Evolutionary conservation across 1,140 invertebrate genomes (phyloP).

Genomic region (Pygmarrhopalites habei): DNA sequence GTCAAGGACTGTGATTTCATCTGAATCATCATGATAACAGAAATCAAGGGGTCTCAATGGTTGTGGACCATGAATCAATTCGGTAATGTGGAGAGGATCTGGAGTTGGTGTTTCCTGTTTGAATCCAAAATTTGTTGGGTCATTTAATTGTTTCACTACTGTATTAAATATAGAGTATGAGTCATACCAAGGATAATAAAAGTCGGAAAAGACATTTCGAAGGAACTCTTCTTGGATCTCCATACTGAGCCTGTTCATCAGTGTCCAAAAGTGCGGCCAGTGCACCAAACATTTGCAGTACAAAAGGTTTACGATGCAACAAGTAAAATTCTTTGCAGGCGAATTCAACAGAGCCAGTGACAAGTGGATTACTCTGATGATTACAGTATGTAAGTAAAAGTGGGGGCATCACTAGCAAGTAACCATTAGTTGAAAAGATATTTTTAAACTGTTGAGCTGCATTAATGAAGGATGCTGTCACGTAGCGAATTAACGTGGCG

Average conservation of each 20-base stretch:
- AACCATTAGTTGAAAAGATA: constrained; percentile 97
- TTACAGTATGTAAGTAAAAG: constrained; percentile 93
- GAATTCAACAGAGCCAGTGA: constrained; percentile 93
- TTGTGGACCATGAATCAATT: constrained; percentile 91
- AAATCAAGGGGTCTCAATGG: constrained; percentile 94
- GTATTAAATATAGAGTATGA: no score
- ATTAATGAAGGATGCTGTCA: constrained; percentile 90
- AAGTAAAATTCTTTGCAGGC: constrained; percentile 97
- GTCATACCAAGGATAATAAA: constrained; percentile 56
- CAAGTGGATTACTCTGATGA: constrained; percentile 81
- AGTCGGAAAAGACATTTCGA: constrained; percentile 83
- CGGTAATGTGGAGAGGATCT: constrained; percentile 88
- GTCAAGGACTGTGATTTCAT: constrained; percentile 87
- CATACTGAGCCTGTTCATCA: constrained; percentile 74
- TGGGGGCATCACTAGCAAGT: constrained; percentile 95
- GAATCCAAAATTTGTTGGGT: no score
- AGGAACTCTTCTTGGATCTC: constrained; percentile 59
- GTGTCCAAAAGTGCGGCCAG: constrained; percentile 92
- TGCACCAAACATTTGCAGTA: constrained; percentile 97
- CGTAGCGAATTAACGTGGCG: constrained; percentile 86
- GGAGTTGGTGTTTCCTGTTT: constrained; percentile 85
- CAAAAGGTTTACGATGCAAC: constrained; percentile 96
- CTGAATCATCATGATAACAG: constrained; percentile 92
- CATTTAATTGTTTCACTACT: no score
- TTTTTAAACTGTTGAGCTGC: constrained; percentile 98